A percentile compares a stretch with the other conserved stretches of the same genome.
phyloP scores from a whole-genome alignment of 2,888 invertebrate species.

The Chironomus riparius region DNA sequence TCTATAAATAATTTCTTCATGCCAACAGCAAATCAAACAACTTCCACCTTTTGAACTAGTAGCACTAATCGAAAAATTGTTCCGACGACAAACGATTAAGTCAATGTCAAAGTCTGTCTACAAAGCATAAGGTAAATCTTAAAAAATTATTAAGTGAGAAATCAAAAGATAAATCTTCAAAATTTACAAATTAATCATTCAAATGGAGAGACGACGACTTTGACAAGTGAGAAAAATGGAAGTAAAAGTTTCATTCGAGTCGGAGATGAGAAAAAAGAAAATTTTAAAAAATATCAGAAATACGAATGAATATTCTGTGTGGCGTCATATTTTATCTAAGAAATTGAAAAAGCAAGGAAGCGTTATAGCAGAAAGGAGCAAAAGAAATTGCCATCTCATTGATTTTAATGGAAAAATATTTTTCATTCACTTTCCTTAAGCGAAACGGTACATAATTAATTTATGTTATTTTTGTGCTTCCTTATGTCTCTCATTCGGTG shows the following conservation, averaged over 20 bases:
- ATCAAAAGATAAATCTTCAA: background rate
- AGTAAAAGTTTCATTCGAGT: background rate
- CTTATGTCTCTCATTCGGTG: background rate
- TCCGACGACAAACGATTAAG: constrained; percentile 41
- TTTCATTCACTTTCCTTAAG: background rate
- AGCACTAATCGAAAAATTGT: constrained; percentile 43
- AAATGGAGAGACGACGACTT: background rate
- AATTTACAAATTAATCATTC: background rate
- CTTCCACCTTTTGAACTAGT: constrained; percentile 40
- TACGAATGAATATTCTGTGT: too few species aligned
- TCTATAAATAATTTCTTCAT: too few species aligned
- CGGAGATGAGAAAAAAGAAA: too few species aligned
- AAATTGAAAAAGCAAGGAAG: background rate
- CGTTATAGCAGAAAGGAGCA: background rate
- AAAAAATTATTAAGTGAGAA: too few species aligned
- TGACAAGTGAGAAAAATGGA: background rate
- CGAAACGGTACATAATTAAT: constrained; percentile 1
- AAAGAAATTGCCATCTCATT: constrained; percentile 8
- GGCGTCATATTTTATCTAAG: too few species aligned
- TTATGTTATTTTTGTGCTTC: background rate
- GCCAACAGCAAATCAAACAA: constrained; percentile 38
- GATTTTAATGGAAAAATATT: constrained; percentile 7
- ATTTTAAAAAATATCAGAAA: too few species aligned
- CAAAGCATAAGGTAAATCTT: constrained; percentile 5
- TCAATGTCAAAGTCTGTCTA: constrained; percentile 43